These are phyloP conservation scores for Drosophila tsacasi DNA, from an alignment of 1,140 invertebrate species.

Conservation along the genomic window DNA sequence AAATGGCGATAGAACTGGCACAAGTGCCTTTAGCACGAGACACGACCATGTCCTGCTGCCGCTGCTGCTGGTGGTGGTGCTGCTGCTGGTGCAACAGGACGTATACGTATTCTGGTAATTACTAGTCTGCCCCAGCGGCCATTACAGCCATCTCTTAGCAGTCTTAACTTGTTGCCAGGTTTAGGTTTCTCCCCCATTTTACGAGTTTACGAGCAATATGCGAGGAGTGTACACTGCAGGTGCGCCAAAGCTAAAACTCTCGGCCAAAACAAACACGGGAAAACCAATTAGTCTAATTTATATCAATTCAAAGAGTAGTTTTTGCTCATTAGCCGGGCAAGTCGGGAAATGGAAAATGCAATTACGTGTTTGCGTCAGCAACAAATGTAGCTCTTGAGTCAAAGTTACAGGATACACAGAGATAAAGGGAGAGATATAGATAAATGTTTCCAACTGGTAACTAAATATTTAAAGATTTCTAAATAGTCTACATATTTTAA, in stretches of 20 bases:
- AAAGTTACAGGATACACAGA: neutral
- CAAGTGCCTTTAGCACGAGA: conserved; percentile 58
- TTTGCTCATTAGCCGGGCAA: conserved; percentile 46
- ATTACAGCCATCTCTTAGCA: conserved; percentile 32
- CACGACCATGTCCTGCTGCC: neutral
- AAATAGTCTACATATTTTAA: too few relatives aligned
- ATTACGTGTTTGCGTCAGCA: conserved; percentile 24
- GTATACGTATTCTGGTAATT: conserved; percentile 72
- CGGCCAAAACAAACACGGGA: conserved; percentile 39
- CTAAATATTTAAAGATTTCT: too few relatives aligned
- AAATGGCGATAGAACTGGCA: conserved; percentile 64
- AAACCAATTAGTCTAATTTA: conserved; percentile 66
- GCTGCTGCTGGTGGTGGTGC: conserved; percentile 30
- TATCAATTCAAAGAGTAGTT: conserved; percentile 51
- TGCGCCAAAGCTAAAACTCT: neutral
- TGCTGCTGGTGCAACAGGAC: conserved; percentile 67
- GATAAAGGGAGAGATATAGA: neutral
- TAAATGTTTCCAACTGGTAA: too few relatives aligned
- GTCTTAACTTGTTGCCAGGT: conserved; percentile 44
- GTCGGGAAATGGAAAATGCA: conserved; percentile 27
- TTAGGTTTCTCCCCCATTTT: conserved; percentile 9
- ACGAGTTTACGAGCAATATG: conserved; percentile 1
- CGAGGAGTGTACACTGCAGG: neutral
- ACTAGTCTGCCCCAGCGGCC: conserved; percentile 27
- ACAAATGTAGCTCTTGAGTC: neutral